Percentiles rank a stretch among this genome's conserved stretches.
These are phyloP conservation scores for Gyrodactylus salaris DNA, from an alignment of 1,140 invertebrate species.

Conservation along the genomic window DNA sequence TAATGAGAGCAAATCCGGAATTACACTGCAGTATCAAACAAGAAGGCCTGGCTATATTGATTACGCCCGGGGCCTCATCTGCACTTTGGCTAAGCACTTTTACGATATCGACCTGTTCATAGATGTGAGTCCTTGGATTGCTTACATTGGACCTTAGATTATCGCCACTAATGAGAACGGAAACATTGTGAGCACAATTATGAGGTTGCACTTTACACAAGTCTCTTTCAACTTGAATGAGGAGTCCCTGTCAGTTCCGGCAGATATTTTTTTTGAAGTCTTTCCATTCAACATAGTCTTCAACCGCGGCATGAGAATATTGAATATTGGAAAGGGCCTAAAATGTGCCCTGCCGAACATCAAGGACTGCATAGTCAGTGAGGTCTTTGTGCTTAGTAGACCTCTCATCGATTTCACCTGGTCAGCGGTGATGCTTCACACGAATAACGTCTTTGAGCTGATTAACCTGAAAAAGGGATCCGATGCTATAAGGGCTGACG, in stretches of 20 bases:
- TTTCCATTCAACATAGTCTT: constrained; percentile 90
- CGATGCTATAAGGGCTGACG: neutral
- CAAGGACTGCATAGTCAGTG: constrained; percentile 35
- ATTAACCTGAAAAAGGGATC: constrained; percentile 29
- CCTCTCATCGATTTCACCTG: constrained; percentile 71
- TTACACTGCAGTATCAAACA: constrained; percentile 51
- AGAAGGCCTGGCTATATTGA: constrained; percentile 62
- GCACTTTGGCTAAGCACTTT: constrained; percentile 29
- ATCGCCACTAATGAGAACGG: constrained; percentile 45
- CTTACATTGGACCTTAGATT: constrained; percentile 19
- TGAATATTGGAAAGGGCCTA: constrained; percentile 46
- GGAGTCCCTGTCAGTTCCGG: constrained; percentile 23
- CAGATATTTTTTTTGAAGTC: constrained; percentile 51
- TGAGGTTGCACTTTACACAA: constrained; percentile 71
- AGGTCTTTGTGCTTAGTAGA: constrained; percentile 52
- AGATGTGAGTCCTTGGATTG: constrained; percentile 21
- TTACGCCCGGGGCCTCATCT: constrained; percentile 80
- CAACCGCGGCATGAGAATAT: constrained; percentile 56
- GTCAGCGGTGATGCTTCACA: constrained; percentile 54
- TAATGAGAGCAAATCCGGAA: constrained; percentile 46
- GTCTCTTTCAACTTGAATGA: constrained; percentile 25
- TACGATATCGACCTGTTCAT: constrained; percentile 69
- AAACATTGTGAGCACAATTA: constrained; percentile 62
- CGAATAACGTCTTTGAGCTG: constrained; percentile 74
- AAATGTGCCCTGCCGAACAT: constrained; percentile 52